Conservation (phyloP, 2,888 invertebrate genomes). For the Homarus gammarus region DNA sequence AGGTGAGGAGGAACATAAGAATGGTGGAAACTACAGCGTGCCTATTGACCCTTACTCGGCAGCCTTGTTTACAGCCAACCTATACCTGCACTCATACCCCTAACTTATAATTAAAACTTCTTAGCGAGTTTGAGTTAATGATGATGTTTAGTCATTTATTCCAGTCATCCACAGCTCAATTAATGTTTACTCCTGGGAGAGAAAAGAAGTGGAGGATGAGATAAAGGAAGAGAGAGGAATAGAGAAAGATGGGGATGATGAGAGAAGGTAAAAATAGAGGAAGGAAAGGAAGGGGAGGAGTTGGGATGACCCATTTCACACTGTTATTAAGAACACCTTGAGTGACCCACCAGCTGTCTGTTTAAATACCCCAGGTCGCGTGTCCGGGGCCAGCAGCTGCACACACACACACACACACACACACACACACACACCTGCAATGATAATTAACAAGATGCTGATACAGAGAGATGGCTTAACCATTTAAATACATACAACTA, state of each 20-base stretch:
- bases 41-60: too few species aligned
- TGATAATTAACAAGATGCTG: too few species aligned
- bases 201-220: background rate
- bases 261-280: background rate
- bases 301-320: background rate
- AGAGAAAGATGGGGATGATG: slow-evolving; percentile 15
- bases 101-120: too few species aligned
- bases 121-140: too few species aligned
- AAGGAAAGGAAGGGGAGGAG: background rate
- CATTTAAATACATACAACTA: too few species aligned
- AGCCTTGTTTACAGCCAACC: too few species aligned
- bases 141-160: too few species aligned
- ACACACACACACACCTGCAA: background rate
- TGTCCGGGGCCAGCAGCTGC: background rate
- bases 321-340: slow-evolving; percentile 27
- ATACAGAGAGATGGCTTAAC: too few species aligned
- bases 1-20: background rate
- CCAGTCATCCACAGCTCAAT: too few species aligned
- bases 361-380: slow-evolving; percentile 22
- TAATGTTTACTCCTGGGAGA: too few species aligned
- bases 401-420: background rate
- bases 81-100: too few species aligned
- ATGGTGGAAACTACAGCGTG: background rate
- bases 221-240: background rate
- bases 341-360: background rate